Evolutionary conservation across 1,140 invertebrate genomes (phyloP), one percentile per base, ranked within the genome.

Genomic region (Drosophila nigromelanica): DNA sequence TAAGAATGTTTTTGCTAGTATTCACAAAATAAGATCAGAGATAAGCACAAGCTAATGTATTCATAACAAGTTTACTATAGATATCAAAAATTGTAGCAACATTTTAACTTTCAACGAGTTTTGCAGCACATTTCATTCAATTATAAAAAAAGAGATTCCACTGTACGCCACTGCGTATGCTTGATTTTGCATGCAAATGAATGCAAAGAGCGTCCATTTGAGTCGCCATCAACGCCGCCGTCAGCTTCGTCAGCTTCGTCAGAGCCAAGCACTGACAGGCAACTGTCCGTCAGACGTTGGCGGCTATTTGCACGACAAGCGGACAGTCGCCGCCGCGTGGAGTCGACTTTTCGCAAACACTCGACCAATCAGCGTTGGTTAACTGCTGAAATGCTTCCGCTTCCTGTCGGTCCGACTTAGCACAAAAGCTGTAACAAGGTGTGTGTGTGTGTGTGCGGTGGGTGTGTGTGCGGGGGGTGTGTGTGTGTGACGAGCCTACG

Each of bases 331-430:
- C 37, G 30, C 30, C 11, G 10, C 21, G 48, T 50, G 59, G 59
- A 77, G 63, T 71, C 68, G 60, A 69, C 69, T 70, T 85, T 85
- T 83, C 48, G 67, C 82, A 75, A 87, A 82, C 82, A 86, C 82
- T 89, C 82, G 82, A 82, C 82, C 83, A 89, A 89, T 89, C 83
- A 89, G 83, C 79, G 85, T 75, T 89, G 79, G 83, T 89, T 89
- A 89, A 89, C 85, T 79, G 73, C 66, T 89, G 76, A 89, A 87
- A 87, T 89, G 81, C 83, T 89, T 89, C 83, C 83, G 83, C 71
- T 89, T 89, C 70, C 79, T 59, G 79, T 70, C 76, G 72, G 24
- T 55, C 39, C 64, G 55, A 66, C 76, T 73, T 74, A 55, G 72
- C 43, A 24, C 60, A 71, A 33, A 71, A 27, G 35, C 21, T 43